Evolutionary conservation across 1,140 invertebrate species (phyloP).

Genomic region (Aphaenogaster ashmeadi): DNA sequence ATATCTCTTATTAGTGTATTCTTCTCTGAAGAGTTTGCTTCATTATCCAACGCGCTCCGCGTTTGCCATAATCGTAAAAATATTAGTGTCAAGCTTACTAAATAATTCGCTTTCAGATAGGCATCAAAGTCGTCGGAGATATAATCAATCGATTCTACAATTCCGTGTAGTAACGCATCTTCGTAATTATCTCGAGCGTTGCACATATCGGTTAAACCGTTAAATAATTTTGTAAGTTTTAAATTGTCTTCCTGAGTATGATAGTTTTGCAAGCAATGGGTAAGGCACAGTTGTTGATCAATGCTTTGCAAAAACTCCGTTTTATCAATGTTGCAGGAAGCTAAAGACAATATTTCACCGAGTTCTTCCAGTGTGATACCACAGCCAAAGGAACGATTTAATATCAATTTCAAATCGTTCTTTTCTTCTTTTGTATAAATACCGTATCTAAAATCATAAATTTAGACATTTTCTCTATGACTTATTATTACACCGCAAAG

Average conservation of each 20-base stretch:
- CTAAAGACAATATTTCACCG: constrained; percentile 87
- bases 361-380: constrained; percentile 84
- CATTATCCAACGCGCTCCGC: background rate
- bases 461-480: background rate
- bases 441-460: constrained; percentile 78
- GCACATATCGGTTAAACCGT: constrained; percentile 79
- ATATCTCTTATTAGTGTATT: constrained; percentile 72
- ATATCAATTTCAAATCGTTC: constrained; percentile 86
- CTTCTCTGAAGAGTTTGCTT: background rate
- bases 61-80: constrained; percentile 77
- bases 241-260: constrained; percentile 63
- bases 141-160: constrained; percentile 78
- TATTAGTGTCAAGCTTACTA: constrained; percentile 84
- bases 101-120: constrained; percentile 84
- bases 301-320: constrained; percentile 87
- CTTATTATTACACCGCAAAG: background rate
- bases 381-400: constrained; percentile 86
- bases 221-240: constrained; percentile 80
- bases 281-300: constrained; percentile 86
- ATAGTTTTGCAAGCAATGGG: constrained; percentile 76
- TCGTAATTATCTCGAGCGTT: constrained; percentile 71
- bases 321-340: constrained; percentile 87
- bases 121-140: constrained; percentile 76
- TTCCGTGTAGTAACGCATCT: constrained; percentile 80
- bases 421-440: constrained; percentile 84